These are phyloP conservation scores for Macrophya alboannulata DNA, from an alignment of 2,888 invertebrate genomes.

Conservation along the genomic window DNA sequence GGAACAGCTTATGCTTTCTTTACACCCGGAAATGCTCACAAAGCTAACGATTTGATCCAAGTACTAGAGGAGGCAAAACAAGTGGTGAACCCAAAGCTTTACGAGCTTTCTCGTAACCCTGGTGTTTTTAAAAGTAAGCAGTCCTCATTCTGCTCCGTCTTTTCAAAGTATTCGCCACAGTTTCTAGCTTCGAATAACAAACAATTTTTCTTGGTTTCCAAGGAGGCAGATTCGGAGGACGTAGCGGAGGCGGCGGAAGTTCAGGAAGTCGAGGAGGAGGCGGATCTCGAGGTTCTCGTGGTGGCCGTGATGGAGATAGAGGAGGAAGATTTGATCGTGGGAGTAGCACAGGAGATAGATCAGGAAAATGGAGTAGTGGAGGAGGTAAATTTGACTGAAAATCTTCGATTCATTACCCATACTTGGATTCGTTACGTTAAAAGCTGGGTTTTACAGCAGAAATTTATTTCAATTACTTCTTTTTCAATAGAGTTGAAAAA, in stretches of 20 bases:
- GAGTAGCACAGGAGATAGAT: conserved; percentile 69
- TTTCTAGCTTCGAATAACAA: neutral
- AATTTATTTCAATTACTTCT: neutral
- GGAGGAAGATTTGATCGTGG: conserved; percentile 72
- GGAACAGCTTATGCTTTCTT: conserved; percentile 99
- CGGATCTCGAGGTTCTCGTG: conserved; percentile 68
- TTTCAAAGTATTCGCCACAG: neutral
- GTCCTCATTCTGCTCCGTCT: neutral
- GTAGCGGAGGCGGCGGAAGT: conserved; percentile 69
- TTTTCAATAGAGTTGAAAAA: neutral
- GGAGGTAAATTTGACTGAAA: conserved; percentile 60
- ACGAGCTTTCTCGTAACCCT: conserved; percentile 85
- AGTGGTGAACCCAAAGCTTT: conserved; percentile 93
- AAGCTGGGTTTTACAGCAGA: neutral
- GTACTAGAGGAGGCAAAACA: conserved; percentile 97
- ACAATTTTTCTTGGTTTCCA: neutral
- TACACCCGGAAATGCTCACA: conserved; percentile 94
- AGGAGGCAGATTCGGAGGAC: conserved; percentile 76
- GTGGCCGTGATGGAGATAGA: conserved; percentile 69
- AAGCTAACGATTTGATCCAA: conserved; percentile 95
- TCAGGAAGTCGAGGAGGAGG: conserved; percentile 64
- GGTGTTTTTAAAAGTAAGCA: conserved; percentile 75
- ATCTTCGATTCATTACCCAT: neutral
- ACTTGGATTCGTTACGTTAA: neutral
- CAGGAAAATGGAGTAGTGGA: conserved; percentile 73